These are phyloP conservation scores for Solea solea DNA, from an alignment of 2,113 vertebrate genomes.

Conservation along the genomic window DNA sequence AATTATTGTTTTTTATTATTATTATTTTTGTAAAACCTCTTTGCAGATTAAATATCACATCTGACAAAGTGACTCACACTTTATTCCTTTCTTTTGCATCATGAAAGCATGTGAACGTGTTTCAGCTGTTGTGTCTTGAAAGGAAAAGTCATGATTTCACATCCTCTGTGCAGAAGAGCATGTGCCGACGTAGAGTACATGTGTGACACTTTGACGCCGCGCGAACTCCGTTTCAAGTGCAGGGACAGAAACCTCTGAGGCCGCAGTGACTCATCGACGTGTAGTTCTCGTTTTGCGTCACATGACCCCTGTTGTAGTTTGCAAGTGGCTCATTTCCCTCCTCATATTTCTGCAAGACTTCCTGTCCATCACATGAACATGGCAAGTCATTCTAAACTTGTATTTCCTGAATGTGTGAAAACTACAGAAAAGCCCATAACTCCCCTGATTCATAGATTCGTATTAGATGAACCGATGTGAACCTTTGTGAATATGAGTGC, in stretches of 20 bases:
- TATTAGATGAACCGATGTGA: not conserved
- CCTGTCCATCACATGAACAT: conserved; percentile 73
- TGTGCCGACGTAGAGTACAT: not conserved
- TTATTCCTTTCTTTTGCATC: not conserved
- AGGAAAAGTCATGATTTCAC: conserved; percentile 30
- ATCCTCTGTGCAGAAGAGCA: not conserved
- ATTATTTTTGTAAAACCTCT: no score
- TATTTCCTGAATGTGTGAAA: conserved; percentile 57
- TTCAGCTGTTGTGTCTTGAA: not conserved
- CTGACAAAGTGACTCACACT: not conserved
- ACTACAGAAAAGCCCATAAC: conserved; percentile 10
- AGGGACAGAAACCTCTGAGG: conserved; percentile 61
- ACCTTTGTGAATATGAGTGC: not conserved
- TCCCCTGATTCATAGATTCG: not conserved
- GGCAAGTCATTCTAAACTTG: conserved; percentile 34
- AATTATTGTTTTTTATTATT: no score
- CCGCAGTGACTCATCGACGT: conserved; percentile 41
- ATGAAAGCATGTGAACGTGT: conserved; percentile 1
- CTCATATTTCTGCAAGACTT: conserved; percentile 72
- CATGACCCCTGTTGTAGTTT: conserved; percentile 79
- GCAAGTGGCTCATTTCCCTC: conserved; percentile 64
- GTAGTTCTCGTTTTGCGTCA: conserved; percentile 76
- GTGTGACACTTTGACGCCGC: no score
- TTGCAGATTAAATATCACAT: not conserved
- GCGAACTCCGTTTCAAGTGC: conserved; percentile 26